A percentile compares a stretch with the other conserved stretches of the same genome.
Evolutionary conservation across 2,797 vertebrate genomes (phyloP).

Genomic region (Onychomys leucogaster): DNA sequence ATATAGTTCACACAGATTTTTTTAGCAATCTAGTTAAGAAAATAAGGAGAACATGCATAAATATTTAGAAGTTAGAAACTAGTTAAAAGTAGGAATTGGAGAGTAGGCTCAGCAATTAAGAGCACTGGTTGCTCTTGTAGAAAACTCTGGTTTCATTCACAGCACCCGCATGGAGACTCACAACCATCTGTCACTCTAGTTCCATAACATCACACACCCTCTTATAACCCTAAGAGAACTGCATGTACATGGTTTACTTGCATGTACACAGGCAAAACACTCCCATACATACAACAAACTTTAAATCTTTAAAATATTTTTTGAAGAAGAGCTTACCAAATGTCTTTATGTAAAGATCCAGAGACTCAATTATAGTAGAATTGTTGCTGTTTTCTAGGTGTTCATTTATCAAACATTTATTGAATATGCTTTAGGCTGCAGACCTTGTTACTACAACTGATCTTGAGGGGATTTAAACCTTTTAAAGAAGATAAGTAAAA

Average conservation of each 20-base stretch:
- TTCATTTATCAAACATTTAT: not conserved
- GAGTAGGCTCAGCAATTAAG: not conserved
- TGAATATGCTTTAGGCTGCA: not conserved
- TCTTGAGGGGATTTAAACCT: not conserved
- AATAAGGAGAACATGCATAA: not conserved
- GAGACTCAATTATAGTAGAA: not conserved
- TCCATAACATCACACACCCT: not conserved
- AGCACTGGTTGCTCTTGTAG: not conserved
- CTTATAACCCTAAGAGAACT: not conserved
- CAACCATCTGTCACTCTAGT: not conserved
- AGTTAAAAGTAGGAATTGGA: not conserved
- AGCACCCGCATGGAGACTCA: not conserved
- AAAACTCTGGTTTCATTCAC: not conserved
- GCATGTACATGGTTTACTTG: not conserved
- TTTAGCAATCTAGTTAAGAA: conserved; percentile 10
- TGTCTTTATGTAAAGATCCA: not conserved
- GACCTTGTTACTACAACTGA: not conserved
- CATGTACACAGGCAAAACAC: not conserved
- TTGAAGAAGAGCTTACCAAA: not conserved
- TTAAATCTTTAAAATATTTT: not conserved
- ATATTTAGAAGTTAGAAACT: not conserved
- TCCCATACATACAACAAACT: not conserved
- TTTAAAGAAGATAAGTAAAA: not conserved
- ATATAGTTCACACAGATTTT: not conserved
- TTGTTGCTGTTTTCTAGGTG: not conserved